Conservation (phyloP, 2,888 invertebrate species). For the Drosophila fulvimacula region DNA sequence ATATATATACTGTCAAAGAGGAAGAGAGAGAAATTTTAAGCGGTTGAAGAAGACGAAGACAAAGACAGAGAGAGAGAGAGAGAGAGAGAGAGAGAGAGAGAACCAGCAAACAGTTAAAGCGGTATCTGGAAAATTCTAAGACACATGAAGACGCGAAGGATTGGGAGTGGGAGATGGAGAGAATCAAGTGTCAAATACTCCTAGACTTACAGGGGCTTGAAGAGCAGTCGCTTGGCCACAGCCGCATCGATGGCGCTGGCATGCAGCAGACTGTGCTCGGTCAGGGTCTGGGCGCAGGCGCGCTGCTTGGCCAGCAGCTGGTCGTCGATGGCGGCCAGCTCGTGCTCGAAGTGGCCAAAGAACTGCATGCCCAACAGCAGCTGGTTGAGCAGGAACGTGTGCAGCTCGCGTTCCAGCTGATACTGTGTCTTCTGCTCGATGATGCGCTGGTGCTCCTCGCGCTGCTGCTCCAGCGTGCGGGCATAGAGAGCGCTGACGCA, state of each 20-base stretch:
- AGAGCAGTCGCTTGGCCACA: slow-evolving; percentile 88
- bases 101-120: too few relatives aligned
- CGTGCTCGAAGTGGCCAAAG: slow-evolving; percentile 90
- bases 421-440: slow-evolving; percentile 80
- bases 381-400: slow-evolving; percentile 91
- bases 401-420: slow-evolving; percentile 88
- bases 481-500: slow-evolving; percentile 67
- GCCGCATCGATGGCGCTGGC: slow-evolving; percentile 90
- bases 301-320: slow-evolving; percentile 75
- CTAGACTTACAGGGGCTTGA: slow-evolving; percentile 83
- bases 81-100: too few relatives aligned
- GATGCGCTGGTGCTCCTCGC: slow-evolving; percentile 73
- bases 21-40: too few relatives aligned
- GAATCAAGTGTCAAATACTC: too few relatives aligned
- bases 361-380: slow-evolving; percentile 91
- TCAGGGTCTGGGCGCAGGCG: slow-evolving; percentile 74
- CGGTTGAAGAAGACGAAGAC: too few relatives aligned
- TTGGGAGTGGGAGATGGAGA: too few relatives aligned
- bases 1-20: too few relatives aligned
- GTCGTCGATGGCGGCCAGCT: slow-evolving; percentile 75
- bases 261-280: slow-evolving; percentile 87
- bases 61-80: too few relatives aligned
- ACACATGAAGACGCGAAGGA: too few relatives aligned
- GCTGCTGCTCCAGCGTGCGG: slow-evolving; percentile 70
- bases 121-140: too few relatives aligned